Evolutionary conservation across 2,113 vertebrate genomes (phyloP).

Genomic region (Toxotes chatareus): DNA sequence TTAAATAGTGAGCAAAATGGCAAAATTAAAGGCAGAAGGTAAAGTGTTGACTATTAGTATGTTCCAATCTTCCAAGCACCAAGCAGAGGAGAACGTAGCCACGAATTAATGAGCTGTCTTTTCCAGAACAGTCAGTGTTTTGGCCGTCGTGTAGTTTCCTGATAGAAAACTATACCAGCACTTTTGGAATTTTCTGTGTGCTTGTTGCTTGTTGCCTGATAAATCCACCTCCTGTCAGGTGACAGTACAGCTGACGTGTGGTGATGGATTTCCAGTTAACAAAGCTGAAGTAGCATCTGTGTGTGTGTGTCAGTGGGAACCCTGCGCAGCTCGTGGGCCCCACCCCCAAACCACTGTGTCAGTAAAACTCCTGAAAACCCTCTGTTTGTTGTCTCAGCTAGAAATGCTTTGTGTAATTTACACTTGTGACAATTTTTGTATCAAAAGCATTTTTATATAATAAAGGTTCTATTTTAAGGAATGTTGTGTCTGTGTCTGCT

Average conservation of each 20-base stretch:
- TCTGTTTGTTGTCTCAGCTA: constrained; percentile 69
- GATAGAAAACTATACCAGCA: not conserved
- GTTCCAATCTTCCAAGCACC: not conserved
- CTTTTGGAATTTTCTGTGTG: not conserved
- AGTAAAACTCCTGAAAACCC: constrained; percentile 57
- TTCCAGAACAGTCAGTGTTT: not conserved
- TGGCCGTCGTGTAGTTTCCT: too few species aligned
- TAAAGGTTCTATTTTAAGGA: constrained; percentile 88
- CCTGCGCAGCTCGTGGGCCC: constrained; percentile 19
- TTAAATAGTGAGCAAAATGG: too few species aligned
- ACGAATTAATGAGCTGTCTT: not conserved
- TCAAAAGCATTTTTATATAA: constrained; percentile 87
- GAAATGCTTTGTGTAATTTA: constrained; percentile 80
- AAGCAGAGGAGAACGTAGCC: not conserved
- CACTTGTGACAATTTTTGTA: constrained; percentile 83
- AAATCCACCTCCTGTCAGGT: not conserved
- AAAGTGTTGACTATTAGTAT: not conserved
- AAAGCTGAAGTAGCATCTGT: not conserved
- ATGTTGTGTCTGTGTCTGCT: constrained; percentile 15
- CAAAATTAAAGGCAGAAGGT: not conserved
- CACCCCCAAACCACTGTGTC: constrained; percentile 63
- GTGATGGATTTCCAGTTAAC: not conserved
- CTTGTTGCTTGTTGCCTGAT: not conserved
- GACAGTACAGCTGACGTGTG: not conserved
- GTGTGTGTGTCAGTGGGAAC: constrained; percentile 30